Evolutionary conservation across 2,113 vertebrate genomes (phyloP).

Genomic region (Halichoeres trimaculatus): DNA sequence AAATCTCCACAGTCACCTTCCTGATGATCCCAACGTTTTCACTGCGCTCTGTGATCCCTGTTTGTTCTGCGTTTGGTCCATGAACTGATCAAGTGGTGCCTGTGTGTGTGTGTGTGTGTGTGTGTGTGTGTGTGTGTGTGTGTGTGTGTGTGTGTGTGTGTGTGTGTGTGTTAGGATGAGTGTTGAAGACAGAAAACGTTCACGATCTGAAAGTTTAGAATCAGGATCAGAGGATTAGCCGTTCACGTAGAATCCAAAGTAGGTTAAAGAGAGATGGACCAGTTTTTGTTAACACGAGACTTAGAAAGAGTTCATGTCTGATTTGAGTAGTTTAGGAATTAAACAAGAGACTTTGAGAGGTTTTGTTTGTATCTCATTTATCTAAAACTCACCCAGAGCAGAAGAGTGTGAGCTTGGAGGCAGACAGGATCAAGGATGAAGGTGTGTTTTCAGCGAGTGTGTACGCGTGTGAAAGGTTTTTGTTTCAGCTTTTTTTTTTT

Average conservation of each 20-base stretch:
- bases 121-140: slow-evolving; percentile 13
- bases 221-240: neutral
- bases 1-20: neutral
- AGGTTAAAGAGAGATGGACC: neutral
- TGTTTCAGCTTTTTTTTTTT: neutral
- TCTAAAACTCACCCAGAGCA: slow-evolving; percentile 10
- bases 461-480: too few relatives aligned
- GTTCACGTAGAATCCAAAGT: slow-evolving; percentile 1
- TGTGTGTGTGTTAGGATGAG: slow-evolving; percentile 16
- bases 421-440: neutral
- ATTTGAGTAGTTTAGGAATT: neutral
- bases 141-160: slow-evolving; percentile 6
- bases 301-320: neutral
- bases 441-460: neutral
- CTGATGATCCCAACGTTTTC: neutral
- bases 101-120: slow-evolving; percentile 15
- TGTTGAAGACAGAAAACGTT: neutral
- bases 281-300: neutral
- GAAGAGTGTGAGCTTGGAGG: slow-evolving; percentile 7
- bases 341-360: neutral
- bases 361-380: slow-evolving; percentile 25
- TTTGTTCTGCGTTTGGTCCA: neutral
- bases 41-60: neutral
- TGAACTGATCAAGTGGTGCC: slow-evolving; percentile 3
- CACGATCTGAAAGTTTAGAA: neutral